These are phyloP conservation scores for Zaprionus vittiger DNA, from an alignment of 1,140 invertebrate species.

Conservation along the genomic window DNA sequence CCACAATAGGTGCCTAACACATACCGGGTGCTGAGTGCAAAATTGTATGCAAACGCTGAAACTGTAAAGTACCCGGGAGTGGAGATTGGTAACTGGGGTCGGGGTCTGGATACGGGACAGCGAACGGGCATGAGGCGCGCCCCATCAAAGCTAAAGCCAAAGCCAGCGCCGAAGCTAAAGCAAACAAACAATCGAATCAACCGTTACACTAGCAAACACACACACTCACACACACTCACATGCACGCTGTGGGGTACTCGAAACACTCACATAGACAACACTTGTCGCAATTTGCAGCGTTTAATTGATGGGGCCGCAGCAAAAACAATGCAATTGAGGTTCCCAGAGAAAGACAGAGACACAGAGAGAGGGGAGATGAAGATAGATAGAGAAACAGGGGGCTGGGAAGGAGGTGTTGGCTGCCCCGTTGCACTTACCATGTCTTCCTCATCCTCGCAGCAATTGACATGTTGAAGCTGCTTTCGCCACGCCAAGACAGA, in stretches of 20 bases:
- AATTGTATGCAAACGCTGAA: slow-evolving; percentile 42
- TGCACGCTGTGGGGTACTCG: slow-evolving; percentile 5
- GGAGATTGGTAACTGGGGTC: neutral
- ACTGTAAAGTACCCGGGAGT: slow-evolving; percentile 37
- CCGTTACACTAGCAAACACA: slow-evolving; percentile 28
- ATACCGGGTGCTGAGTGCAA: slow-evolving; percentile 16
- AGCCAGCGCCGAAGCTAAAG: slow-evolving; percentile 35
- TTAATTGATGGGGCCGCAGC: slow-evolving; percentile 59
- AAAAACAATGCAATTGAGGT: slow-evolving; percentile 46
- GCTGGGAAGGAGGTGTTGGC: neutral
- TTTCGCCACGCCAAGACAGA: slow-evolving; percentile 77
- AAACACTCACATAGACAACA: slow-evolving; percentile 16
- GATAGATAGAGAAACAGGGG: neutral
- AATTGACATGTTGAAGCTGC: slow-evolving; percentile 63
- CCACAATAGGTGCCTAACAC: neutral
- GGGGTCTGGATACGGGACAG: neutral
- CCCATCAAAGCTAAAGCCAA: slow-evolving; percentile 33
- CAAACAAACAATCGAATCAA: slow-evolving; percentile 58
- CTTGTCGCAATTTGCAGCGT: slow-evolving; percentile 43
- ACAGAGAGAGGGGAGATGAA: neutral
- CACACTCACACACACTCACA: slow-evolving; percentile 9
- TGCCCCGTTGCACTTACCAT: slow-evolving; percentile 68
- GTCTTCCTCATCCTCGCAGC: slow-evolving; percentile 83
- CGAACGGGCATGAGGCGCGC: neutral
- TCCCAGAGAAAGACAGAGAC: slow-evolving; percentile 32